Base-by-base conservation (phyloP, 1,140 invertebrate species). In the silkworm (Bombyx mori) region DNA sequence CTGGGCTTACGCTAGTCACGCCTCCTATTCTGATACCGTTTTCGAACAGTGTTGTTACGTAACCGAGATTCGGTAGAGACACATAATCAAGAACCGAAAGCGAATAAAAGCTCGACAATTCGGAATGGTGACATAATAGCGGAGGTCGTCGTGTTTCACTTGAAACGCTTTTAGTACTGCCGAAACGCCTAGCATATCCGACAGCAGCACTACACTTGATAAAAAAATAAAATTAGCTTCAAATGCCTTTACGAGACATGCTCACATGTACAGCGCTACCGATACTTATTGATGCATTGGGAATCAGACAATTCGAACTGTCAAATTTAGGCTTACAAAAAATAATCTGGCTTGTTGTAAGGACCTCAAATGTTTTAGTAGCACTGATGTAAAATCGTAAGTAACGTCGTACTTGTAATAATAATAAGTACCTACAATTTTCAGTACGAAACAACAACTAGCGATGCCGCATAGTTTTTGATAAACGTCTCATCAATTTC, bases 161-260 rank as follows among this genome's bases (percentile, higher is more conserved):
- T 69, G 62, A 69, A 62, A 65, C 54, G 82, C 82, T 86, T 86
- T 70, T 83, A 83, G 80, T 75, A 74, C 67, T 71, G 79, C 71
- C 75, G 73, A 61, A 70, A 72, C 66, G 74, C 76, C 78, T 82
- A 75, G 65, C 68, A 65, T 74, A 72, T 77, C 71, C 52, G 68
- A 77, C 65, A 74, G 71, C 77, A 79, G 72, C 75, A 82, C 69
- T 69, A 78, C 68, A 75, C 69, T 63, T 55, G 12, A 18, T 18
- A 18, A 18, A 18, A 71, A 68, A 72, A 68, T 71, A 66, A 69
- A 60, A 59, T 47, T 68, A 70, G 79, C 77, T 80, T 86, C 45
- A 60, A 71, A 76, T 57, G 75, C 77, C 69, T 71, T 73, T 77
- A 83, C 69, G 50, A 69, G 62, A 74, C 67, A 79, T 71, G 71